Evolutionary conservation across 2,888 invertebrate genomes (phyloP).

Genomic region (Drosophila villosipedis): DNA sequence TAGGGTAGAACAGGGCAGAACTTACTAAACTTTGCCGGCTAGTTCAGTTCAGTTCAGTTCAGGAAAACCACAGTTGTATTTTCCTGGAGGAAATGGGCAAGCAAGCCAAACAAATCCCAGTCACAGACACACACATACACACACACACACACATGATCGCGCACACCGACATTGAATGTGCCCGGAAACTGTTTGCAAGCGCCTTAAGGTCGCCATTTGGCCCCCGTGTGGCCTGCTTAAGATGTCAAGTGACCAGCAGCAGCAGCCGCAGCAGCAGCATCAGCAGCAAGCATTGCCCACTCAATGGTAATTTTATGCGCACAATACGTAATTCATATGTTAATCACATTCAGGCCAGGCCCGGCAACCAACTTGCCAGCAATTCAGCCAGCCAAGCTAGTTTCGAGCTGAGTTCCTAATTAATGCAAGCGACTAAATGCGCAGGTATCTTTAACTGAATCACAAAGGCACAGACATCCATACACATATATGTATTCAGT

Average conservation of each 20-base stretch:
- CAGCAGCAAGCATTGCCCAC: slow-evolving; percentile 22
- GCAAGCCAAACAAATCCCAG: slow-evolving; percentile 32
- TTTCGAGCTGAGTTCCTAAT: slow-evolving; percentile 63
- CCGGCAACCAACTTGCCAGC: slow-evolving; percentile 10
- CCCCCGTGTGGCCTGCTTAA: slow-evolving; percentile 54
- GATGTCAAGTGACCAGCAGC: slow-evolving; percentile 72
- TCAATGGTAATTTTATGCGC: slow-evolving; percentile 78
- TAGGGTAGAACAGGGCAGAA: slow-evolving; percentile 2
- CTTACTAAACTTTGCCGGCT: slow-evolving; percentile 19
- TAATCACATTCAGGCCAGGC: slow-evolving; percentile 62
- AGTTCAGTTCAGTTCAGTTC: slow-evolving; percentile 33
- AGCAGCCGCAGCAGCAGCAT: background rate
- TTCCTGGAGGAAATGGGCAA: slow-evolving; percentile 48
- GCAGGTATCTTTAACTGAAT: slow-evolving; percentile 44
- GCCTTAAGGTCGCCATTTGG: slow-evolving; percentile 69
- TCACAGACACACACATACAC: slow-evolving; percentile 8
- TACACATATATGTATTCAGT: background rate
- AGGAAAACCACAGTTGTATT: slow-evolving; percentile 44
- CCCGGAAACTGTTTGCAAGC: slow-evolving; percentile 69
- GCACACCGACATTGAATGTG: slow-evolving; percentile 29
- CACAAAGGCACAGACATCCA: background rate
- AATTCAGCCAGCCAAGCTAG: slow-evolving; percentile 19
- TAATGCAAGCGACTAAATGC: slow-evolving; percentile 69
- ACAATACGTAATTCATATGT: slow-evolving; percentile 79
- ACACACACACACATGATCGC: background rate